Evolutionary conservation across 2,888 invertebrate species (phyloP).

Genomic region (Caenorhabditis auriculariae): DNA sequence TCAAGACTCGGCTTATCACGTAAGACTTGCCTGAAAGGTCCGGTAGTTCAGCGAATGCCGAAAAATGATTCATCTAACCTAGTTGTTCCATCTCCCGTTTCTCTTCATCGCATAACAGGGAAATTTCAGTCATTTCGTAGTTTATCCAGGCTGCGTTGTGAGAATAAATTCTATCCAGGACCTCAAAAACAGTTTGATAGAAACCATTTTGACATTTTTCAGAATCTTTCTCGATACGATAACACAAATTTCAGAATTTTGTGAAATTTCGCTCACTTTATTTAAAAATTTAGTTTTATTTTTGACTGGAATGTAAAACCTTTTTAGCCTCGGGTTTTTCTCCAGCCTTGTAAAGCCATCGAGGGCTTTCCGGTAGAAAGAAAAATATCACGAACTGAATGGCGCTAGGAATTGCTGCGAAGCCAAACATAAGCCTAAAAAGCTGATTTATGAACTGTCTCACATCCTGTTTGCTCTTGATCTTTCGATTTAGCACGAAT

Average conservation of each 20-base stretch:
- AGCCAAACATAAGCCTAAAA: slow-evolving; percentile 41
- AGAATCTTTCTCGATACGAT: too few species aligned
- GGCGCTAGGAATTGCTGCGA: slow-evolving; percentile 67
- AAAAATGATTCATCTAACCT: neutral
- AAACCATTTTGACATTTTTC: too few species aligned
- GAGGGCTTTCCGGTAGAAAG: slow-evolving; percentile 69
- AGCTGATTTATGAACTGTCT: neutral
- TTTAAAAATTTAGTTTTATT: neutral
- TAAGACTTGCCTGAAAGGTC: slow-evolving; percentile 7
- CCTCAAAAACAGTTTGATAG: slow-evolving; percentile 1
- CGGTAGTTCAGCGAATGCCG: too few species aligned
- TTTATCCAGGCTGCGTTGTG: slow-evolving; percentile 34
- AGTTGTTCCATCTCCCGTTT: neutral
- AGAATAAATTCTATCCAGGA: slow-evolving; percentile 29
- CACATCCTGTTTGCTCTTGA: too few species aligned
- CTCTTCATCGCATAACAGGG: slow-evolving; percentile 9
- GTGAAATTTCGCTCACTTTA: neutral
- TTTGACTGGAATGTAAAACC: slow-evolving; percentile 9
- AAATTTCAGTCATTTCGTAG: slow-evolving; percentile 38
- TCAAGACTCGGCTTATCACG: slow-evolving; percentile 23
- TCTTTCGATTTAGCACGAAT: too few species aligned
- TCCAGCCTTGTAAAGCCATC: slow-evolving; percentile 53
- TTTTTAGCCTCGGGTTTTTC: slow-evolving; percentile 19
- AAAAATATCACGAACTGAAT: slow-evolving; percentile 69
- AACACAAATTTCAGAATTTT: too few species aligned